Evolutionary conservation across 2,797 vertebrate species (phyloP).

Genomic region (Acanthiza pusilla): DNA sequence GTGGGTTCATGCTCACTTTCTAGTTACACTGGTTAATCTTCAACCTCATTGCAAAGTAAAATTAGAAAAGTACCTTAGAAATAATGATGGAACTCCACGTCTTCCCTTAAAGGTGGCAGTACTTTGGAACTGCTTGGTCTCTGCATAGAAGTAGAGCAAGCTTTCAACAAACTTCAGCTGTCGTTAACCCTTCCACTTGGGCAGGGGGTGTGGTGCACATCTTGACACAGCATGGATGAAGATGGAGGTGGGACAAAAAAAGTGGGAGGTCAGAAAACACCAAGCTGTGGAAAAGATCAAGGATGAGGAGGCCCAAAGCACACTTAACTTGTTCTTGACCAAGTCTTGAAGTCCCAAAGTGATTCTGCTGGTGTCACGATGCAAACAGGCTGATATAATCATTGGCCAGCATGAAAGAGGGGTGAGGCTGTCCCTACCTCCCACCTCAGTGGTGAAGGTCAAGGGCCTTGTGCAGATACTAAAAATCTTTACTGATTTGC

Average conservation of each 20-base stretch:
- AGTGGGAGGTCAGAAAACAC: not conserved
- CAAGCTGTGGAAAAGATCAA: not conserved
- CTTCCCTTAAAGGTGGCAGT: not conserved
- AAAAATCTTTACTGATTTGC: not conserved
- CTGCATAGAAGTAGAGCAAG: not conserved
- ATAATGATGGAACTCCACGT: not conserved
- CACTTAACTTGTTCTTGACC: not conserved
- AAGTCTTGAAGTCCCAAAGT: not conserved
- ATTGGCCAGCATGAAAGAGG: accelerated
- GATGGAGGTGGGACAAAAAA: not conserved
- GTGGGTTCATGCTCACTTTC: not conserved
- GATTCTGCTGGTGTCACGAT: not conserved
- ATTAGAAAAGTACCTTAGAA: not conserved
- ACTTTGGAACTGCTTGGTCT: not conserved
- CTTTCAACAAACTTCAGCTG: not conserved
- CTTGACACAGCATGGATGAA: not conserved
- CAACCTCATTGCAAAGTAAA: not conserved
- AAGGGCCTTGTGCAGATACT: not conserved
- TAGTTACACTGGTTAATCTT: not conserved
- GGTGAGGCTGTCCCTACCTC: not conserved
- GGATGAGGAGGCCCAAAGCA: not conserved
- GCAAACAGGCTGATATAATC: not conserved
- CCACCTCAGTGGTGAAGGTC: not conserved
- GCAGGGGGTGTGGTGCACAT: not conserved
- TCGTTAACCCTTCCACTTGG: not conserved